A percentile compares a stretch with the other conserved stretches of the same genome.
These are phyloP conservation scores for Pantelozetes paolii DNA, from an alignment of 2,888 invertebrate genomes.

Conservation along the genomic window DNA sequence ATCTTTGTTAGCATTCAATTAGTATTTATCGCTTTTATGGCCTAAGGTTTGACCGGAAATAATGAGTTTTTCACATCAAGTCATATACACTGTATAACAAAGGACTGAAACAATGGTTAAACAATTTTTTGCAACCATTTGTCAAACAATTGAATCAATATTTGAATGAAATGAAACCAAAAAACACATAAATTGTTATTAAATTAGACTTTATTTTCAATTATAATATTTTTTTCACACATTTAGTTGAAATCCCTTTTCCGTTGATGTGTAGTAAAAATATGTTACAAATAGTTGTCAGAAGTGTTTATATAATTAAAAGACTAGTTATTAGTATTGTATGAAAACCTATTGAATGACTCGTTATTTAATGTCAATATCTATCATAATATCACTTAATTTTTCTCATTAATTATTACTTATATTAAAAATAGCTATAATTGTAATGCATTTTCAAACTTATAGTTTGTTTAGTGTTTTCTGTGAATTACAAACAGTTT, in stretches of 20 bases:
- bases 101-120: too few relatives aligned
- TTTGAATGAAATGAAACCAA: too few relatives aligned
- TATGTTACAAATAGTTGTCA: slow-evolving; percentile 16
- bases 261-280: slow-evolving; percentile 2
- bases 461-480: too few relatives aligned
- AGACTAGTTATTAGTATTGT: slow-evolving; percentile 9
- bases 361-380: neutral
- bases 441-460: too few relatives aligned
- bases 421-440: neutral
- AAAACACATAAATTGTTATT: neutral
- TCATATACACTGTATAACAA: too few relatives aligned
- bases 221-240: neutral
- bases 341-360: slow-evolving; percentile 13
- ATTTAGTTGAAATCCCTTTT: neutral
- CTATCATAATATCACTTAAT: too few relatives aligned
- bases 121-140: too few relatives aligned
- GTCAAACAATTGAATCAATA: too few relatives aligned
- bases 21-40: slow-evolving; percentile 6
- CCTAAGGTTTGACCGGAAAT: slow-evolving; percentile 10
- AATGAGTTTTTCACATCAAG: too few relatives aligned
- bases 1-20: slow-evolving; percentile 6
- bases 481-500: too few relatives aligned
- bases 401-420: neutral
- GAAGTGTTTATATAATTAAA: neutral
- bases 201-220: neutral